These are phyloP conservation scores for Melitaea cinxia DNA, from an alignment of 1,140 invertebrate species.

Conservation along the genomic window DNA sequence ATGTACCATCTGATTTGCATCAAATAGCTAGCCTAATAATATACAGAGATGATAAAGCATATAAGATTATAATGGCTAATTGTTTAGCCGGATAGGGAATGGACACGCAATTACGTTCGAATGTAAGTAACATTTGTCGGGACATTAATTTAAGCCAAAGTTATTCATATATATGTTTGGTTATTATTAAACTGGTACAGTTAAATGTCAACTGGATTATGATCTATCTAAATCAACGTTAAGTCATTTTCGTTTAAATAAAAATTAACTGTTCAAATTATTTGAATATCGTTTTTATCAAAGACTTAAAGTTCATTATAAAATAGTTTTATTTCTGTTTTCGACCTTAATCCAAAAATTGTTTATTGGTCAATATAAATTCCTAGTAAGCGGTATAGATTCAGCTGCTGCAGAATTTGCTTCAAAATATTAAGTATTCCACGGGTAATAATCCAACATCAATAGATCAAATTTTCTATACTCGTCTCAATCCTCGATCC, in stretches of 20 bases:
- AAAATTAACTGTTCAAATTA: too few species aligned
- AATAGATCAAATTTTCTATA: slow-evolving; percentile 46
- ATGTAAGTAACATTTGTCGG: background rate
- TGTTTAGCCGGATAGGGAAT: slow-evolving; percentile 15
- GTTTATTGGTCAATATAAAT: background rate
- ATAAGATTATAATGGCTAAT: slow-evolving; percentile 31
- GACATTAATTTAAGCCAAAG: background rate
- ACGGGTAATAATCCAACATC: slow-evolving; percentile 24
- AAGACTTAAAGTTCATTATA: too few species aligned
- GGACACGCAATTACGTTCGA: background rate
- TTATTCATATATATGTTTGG: background rate
- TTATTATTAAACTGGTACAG: too few species aligned
- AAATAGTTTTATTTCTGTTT: too few species aligned
- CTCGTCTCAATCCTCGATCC: slow-evolving; percentile 33
- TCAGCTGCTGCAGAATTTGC: background rate
- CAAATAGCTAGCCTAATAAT: slow-evolving; percentile 16
- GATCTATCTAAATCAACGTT: background rate
- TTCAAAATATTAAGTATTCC: slow-evolving; percentile 5
- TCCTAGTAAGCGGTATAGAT: slow-evolving; percentile 8
- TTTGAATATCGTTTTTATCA: too few species aligned
- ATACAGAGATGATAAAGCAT: slow-evolving; percentile 3
- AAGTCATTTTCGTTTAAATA: too few species aligned
- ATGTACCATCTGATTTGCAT: slow-evolving; percentile 18
- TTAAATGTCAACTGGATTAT: background rate
- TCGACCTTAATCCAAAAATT: background rate